Conservation (phyloP, 2,888 invertebrate genomes). For the Thysanoteuthis rhombus region DNA sequence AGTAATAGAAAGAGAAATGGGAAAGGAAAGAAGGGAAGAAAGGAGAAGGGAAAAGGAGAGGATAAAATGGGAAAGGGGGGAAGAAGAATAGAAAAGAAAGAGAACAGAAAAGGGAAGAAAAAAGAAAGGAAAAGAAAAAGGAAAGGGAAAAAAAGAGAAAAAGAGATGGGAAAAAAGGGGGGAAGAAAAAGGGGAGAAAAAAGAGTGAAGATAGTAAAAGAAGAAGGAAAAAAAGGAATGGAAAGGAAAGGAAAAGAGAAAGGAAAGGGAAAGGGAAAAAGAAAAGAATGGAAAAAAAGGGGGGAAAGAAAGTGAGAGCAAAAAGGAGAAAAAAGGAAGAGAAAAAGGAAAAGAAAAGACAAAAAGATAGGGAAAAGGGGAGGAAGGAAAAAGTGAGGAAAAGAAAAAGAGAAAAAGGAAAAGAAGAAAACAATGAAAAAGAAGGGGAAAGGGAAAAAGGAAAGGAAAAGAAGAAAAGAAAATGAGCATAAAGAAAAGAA, state of each 20-base stretch:
- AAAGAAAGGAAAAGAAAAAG: background rate
- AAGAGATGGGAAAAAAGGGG: background rate
- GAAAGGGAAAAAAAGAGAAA: background rate
- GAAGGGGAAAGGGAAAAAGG: background rate
- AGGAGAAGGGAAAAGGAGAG: accelerated
- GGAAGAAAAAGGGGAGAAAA: background rate
- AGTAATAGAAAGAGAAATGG: background rate
- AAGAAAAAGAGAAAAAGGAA: background rate
- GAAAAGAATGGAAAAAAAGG: background rate
- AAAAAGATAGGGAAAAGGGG: background rate
- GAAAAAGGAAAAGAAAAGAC: background rate
- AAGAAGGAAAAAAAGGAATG: background rate
- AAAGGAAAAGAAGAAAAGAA: background rate
- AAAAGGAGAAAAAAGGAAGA: background rate
- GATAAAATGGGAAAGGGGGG: background rate
- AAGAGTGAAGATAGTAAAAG: background rate
- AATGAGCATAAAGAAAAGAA: background rate
- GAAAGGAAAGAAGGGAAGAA: background rate
- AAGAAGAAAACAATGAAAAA: background rate
- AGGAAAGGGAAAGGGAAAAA: background rate
- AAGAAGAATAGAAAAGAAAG: background rate
- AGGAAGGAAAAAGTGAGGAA: background rate
- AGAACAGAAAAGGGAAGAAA: background rate
- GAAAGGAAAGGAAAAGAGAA: background rate
- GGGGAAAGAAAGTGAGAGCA: background rate